phyloP scores from a whole-genome alignment of 2,797 vertebrate genomes.

The Lepus townsendii region DNA sequence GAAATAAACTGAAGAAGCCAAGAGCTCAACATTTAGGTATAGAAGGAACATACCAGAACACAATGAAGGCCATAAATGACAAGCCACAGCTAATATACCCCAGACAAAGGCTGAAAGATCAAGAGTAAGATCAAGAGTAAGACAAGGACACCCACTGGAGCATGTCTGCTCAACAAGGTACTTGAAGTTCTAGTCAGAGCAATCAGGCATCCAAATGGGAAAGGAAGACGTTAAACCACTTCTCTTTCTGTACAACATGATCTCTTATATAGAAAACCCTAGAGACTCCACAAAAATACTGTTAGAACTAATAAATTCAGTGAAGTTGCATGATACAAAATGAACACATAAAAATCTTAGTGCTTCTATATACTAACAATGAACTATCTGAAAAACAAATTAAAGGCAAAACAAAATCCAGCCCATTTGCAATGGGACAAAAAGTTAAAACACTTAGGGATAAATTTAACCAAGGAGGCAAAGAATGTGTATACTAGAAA shows the following conservation, averaged over 20 bases:
- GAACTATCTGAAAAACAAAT: background rate
- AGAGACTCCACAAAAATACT: background rate
- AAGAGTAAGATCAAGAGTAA: background rate
- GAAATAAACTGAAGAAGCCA: constrained; percentile 56
- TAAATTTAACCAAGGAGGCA: background rate
- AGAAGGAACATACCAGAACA: background rate
- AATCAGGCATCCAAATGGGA: background rate
- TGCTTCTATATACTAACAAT: background rate
- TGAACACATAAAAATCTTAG: background rate
- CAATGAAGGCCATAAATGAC: background rate
- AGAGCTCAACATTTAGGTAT: background rate
- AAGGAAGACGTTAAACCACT: background rate
- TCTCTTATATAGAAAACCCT: background rate
- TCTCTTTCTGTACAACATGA: background rate
- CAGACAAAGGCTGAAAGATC: background rate
- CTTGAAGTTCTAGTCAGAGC: background rate
- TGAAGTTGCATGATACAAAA: background rate
- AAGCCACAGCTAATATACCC: background rate
- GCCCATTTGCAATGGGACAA: background rate
- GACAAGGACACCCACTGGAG: background rate
- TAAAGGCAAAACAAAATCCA: background rate
- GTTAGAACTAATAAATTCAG: background rate
- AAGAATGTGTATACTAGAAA: background rate
- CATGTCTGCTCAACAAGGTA: background rate
- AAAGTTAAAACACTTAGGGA: background rate